Conservation (phyloP, 2,888 invertebrate species). For the Gnatocerus cornutus region DNA sequence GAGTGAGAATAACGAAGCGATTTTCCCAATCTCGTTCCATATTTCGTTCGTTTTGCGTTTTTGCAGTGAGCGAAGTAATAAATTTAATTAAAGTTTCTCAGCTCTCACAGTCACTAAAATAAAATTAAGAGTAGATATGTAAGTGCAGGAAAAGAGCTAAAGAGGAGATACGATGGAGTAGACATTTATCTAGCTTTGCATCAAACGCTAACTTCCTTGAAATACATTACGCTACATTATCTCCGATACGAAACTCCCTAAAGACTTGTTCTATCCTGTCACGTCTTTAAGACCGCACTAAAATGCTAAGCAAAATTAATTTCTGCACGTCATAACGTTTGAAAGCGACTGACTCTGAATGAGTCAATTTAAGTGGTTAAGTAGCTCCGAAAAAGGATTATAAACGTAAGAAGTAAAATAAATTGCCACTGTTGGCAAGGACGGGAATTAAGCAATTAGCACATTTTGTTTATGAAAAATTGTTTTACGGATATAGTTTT, state of each 20-base stretch:
- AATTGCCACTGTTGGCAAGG: neutral
- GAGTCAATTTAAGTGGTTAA: slow-evolving; percentile 23
- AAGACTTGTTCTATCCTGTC: slow-evolving; percentile 33
- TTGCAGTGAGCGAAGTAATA: neutral
- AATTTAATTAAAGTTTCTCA: neutral
- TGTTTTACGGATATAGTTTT: neutral
- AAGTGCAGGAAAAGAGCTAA: slow-evolving; percentile 5
- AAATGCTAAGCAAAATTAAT: slow-evolving; percentile 26
- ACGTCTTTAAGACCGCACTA: slow-evolving; percentile 4
- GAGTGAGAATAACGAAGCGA: too few relatives aligned
- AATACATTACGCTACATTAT: slow-evolving; percentile 41
- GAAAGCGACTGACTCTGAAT: slow-evolving; percentile 19
- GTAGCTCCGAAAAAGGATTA: slow-evolving; percentile 19
- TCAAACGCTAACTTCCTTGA: slow-evolving; percentile 20
- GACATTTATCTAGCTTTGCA: slow-evolving; percentile 39
- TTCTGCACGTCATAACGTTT: slow-evolving; percentile 14
- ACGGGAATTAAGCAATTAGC: too few relatives aligned
- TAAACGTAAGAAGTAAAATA: slow-evolving; percentile 16
- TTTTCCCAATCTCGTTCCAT: neutral
- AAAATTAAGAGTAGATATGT: slow-evolving; percentile 4
- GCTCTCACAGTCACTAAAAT: slow-evolving; percentile 4
- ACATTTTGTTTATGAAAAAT: too few relatives aligned
- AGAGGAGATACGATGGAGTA: slow-evolving; percentile 1
- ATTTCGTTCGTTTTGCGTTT: slow-evolving; percentile 3
- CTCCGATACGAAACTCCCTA: slow-evolving; percentile 31